Conservation (phyloP, 1,140 invertebrate species). For the Physella acuta region DNA sequence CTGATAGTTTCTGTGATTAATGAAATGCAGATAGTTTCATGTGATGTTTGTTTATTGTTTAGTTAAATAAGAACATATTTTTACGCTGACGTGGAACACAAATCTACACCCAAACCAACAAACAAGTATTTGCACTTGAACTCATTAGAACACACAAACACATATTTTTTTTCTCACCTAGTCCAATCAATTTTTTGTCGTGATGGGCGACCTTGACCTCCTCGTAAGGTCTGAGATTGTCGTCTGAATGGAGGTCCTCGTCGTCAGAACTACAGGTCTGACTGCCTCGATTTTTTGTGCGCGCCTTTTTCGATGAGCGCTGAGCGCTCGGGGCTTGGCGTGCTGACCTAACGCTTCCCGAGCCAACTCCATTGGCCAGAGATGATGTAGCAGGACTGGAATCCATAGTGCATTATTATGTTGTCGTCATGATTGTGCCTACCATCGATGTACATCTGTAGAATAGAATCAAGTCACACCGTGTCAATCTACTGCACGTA, state of each 20-base stretch:
- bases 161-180: constrained; percentile 40
- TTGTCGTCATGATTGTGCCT: too few species aligned
- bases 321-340: neutral
- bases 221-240: constrained; percentile 54
- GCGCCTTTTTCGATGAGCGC: neutral
- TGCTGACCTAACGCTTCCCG: constrained; percentile 1
- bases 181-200: constrained; percentile 51
- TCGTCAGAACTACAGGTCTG: constrained; percentile 49
- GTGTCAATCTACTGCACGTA: too few species aligned
- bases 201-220: constrained; percentile 54
- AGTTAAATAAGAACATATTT: too few species aligned
- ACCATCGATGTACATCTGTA: too few species aligned
- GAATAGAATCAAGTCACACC: too few species aligned
- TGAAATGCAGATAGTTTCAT: too few species aligned
- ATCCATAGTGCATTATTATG: neutral
- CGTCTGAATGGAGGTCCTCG: constrained; percentile 54
- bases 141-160: too few species aligned
- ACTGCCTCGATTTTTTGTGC: constrained; percentile 42
- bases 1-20: too few species aligned
- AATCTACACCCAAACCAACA: too few species aligned
- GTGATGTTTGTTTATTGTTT: too few species aligned
- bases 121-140: too few species aligned
- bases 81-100: too few species aligned
- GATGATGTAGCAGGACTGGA: neutral
- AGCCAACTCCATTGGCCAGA: neutral